Base-by-base conservation (phyloP, 1,140 invertebrate genomes). In the Colletes latitarsis region DNA sequence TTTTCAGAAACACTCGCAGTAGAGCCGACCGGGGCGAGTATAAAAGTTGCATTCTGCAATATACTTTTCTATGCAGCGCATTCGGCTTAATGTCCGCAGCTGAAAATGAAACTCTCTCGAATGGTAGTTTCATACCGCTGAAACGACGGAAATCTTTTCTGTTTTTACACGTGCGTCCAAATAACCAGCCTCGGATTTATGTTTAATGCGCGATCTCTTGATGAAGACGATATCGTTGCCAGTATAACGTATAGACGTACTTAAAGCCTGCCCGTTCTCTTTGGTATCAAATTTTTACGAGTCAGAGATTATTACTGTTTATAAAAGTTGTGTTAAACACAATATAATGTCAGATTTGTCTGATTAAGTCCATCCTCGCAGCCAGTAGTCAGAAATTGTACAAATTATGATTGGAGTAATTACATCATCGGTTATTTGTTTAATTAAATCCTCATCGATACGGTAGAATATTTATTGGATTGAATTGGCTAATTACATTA, bases 21-120 rank as follows among this genome's bases (percentile, higher is more conserved):
- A 55, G 74, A 73, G 55, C 69, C 58, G 39, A 15, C 58, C 8
- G 57, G 60, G 58, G 17, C 75, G 66, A 41, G 78, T 77, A 85
- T 85, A 85, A 85, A 85, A 85, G 78, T 85, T 85, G 73, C 78
- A 85, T 85, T 67, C 78, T 52, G 77, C 78, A 66, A 68, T 80
- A 62, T 60, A 80, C 82, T 84, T 70, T 67, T 71, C 62, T 77
- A 81, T 81, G 78, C 82, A 72, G 49, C 69, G 82, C 69, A 84
- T 84, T 85, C 63, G 83, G 62, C 68, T 83, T 85, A 85, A 85
- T 81, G 83, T 84, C 68, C 77, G 69, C 63, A 39, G 82, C 57
- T 77, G 83, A 74, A 84, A 85, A 85, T 85, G 82, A 83, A 81
- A 84, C 83, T 84, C 49, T 57, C 63, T 68, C 82, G 68, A 81